Conservation (phyloP, 2,113 vertebrate species). For the Psephotus haematonotus region DNA sequence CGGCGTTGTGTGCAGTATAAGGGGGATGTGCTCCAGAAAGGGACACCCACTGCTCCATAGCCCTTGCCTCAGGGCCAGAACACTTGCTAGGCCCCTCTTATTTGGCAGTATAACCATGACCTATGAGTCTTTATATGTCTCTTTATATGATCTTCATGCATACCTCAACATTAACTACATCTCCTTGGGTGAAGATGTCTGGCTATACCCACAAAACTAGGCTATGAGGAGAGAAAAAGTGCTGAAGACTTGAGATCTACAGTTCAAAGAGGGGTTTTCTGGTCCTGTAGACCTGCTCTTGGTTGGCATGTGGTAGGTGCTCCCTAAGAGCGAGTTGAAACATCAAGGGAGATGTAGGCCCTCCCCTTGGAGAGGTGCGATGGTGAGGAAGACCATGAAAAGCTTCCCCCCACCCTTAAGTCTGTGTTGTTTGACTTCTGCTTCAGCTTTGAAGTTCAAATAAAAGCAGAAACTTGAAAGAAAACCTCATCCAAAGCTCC, state of each 20-base stretch:
- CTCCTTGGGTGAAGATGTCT: neutral
- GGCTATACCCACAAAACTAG: neutral
- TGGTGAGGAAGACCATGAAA: neutral
- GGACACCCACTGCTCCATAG: neutral
- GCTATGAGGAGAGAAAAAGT: neutral
- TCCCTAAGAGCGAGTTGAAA: neutral
- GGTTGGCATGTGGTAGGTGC: neutral
- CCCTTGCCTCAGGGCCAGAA: neutral
- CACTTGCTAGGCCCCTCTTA: neutral
- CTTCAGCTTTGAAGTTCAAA: neutral
- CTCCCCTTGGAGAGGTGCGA: neutral
- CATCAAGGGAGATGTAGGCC: neutral
- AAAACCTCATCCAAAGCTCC: neutral
- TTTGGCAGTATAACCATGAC: neutral
- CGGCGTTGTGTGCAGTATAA: accelerated
- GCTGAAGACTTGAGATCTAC: neutral
- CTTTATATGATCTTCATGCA: neutral
- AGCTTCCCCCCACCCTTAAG: neutral
- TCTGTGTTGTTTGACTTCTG: neutral
- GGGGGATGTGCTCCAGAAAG: neutral
- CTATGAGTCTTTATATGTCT: neutral
- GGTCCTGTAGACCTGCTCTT: neutral
- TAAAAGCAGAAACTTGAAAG: neutral
- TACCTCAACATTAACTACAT: neutral
- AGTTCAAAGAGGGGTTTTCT: neutral